Base-by-base conservation (phyloP, 2,797 vertebrate species). In the Pogoniulus pusillus region DNA sequence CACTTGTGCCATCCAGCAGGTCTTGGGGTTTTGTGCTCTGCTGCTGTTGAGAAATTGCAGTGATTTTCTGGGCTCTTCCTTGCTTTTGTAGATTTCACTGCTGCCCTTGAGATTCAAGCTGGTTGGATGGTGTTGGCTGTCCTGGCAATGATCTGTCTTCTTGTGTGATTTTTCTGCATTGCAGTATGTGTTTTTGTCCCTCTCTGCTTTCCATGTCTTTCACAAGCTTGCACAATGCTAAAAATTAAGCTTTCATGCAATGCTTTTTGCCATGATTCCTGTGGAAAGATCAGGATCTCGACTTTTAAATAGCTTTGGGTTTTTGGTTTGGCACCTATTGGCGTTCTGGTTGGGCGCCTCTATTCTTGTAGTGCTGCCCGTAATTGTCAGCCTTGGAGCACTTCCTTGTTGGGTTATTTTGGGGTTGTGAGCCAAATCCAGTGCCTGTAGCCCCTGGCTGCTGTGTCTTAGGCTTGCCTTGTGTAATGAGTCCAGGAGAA, bases 251-350 rank as follows among this genome's bases (percentile, higher is more conserved):
- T 77, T 73, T 58, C 6, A 6, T 19, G 43, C 73, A 57, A 1
- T 72, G 54, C 34, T 39, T 13, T 77, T 85, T 0, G 8, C 55
- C 75, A 54, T 77, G 72, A 60, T 65, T 72, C 49, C 63, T 77
- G 9, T 30, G 55, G 72, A 60, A 87, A 76, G 43, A 64, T 1
- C 5, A 30, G 39, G 34, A 58, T 82, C 43, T 75, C 7, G 13
- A 30, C 49, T 91, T 75, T 10, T 77, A 14, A 86, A 53, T 83
- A 66, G 85, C 80, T 90, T 39, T 15, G 39, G 58, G 54, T 26
- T 90, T 82, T 91, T 87, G 79, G 86, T 92, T 87, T 93, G 91
- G 94, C 91, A 79, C 3, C 20, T 64, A 17, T 3, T 7, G 1
- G 27, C 11, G 1, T 83, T 81, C 73, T 82, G 57, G 14, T 59